Evolutionary conservation across 2,113 vertebrate genomes (phyloP).

Genomic region (Riparia riparia): DNA sequence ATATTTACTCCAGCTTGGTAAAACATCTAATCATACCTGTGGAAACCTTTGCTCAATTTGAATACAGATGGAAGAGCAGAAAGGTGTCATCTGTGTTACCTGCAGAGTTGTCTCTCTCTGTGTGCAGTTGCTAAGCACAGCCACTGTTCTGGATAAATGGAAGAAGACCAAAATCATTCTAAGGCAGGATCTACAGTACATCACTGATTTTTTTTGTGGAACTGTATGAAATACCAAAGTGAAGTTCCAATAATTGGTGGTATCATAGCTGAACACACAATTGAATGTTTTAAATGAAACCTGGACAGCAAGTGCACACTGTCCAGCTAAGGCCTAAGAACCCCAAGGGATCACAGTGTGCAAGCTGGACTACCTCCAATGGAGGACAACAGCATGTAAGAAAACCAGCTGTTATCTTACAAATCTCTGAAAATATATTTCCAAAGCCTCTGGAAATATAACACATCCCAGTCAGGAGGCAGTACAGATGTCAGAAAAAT

Average conservation of each 20-base stretch:
- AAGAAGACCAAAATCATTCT: neutral
- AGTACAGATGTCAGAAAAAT: neutral
- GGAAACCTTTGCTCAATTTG: neutral
- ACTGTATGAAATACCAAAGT: neutral
- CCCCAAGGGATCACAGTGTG: neutral
- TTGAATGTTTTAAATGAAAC: neutral
- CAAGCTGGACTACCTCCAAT: neutral
- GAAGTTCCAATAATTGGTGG: neutral
- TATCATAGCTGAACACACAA: neutral
- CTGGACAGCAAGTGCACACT: neutral
- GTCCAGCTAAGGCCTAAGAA: neutral
- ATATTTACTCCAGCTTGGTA: neutral
- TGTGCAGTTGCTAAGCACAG: neutral
- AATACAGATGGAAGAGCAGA: neutral
- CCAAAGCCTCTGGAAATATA: neutral
- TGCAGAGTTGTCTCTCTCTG: neutral
- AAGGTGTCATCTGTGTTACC: neutral
- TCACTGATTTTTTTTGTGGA: neutral
- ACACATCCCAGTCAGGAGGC: neutral
- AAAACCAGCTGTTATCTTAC: neutral
- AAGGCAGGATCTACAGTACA: neutral
- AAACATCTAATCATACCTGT: neutral
- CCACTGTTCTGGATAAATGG: neutral
- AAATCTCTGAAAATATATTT: neutral
- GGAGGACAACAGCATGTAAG: neutral